Base-by-base conservation (phyloP, 53 echinoderm and acorn worm genomes). In the Paracentrotus lividus region DNA sequence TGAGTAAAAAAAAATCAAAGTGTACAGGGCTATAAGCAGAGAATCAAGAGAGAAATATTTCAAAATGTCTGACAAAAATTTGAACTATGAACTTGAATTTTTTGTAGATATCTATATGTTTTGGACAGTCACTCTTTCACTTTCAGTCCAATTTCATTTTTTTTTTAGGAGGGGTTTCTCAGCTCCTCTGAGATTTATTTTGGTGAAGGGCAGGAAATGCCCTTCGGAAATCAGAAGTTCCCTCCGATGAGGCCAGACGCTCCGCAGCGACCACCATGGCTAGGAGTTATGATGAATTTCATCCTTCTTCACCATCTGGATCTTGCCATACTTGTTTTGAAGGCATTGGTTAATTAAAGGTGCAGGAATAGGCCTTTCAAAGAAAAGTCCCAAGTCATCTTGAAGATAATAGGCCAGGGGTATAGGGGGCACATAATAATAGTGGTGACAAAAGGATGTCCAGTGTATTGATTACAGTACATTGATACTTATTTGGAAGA, bases 211-310 rank as follows among this genome's bases (percentile, higher is more conserved):
- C 89, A 89, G 89, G 89, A 89, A 89, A 64, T 64, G 60, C 89
- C 43, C 56, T 89, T 81, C 81, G 89, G 89, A 89, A 89, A 89
- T 89, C 89, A 89, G 89, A 61, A 45, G 89, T 89, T 89, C 89
- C 89, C 89, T 26, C 36, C 21, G 66, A 42, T 44, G 89, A 66
- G 72, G 67, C 64, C 64, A 64, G 64, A 61, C 43, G 56, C 53
- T 36, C 86, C 53, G 31, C 85, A 31, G 47, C 86, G 86, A 24
- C 81, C 81, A 81, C 49, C 81, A 7, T 81, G 81, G 81, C 81
- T 81, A n/a, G 47, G 47, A 10, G 47, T 76, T 76, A 23, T 76
- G 76, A 76, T 76, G 81, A 81, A 81, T 81, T 45, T 81, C 81
- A 81, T 81, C 81, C 81, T 81, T 81, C 81, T 81, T 81, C 45